Evolutionary conservation across 1,140 invertebrate genomes (phyloP).

Genomic region (Ips typographus): DNA sequence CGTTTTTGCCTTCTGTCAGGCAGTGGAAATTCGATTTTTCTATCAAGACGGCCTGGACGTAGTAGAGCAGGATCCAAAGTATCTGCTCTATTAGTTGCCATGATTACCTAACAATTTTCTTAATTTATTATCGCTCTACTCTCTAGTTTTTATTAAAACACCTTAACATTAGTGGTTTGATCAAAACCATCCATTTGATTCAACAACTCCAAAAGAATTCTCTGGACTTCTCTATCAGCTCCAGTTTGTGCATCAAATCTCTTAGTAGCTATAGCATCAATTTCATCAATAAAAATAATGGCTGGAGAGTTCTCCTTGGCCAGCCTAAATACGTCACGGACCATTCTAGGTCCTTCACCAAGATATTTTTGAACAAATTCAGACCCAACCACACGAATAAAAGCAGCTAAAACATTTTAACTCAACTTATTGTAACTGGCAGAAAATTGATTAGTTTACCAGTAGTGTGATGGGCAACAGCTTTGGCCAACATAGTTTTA

Average conservation of each 20-base stretch:
- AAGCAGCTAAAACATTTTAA: constrained; percentile 72
- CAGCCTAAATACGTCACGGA: constrained; percentile 96
- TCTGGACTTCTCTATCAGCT: constrained; percentile 98
- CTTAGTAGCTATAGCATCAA: constrained; percentile 98
- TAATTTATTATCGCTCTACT: neutral
- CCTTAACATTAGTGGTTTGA: constrained; percentile 99
- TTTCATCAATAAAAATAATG: constrained; percentile 99
- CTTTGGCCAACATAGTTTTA: constrained; percentile 99
- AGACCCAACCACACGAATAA: constrained; percentile 97
- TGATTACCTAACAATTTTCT: constrained; percentile 79
- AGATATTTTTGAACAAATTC: constrained; percentile 99
- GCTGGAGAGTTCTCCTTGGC: constrained; percentile 99
- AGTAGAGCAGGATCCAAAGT: constrained; percentile 97
- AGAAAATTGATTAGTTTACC: constrained; percentile 56
- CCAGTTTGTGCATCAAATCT: constrained; percentile 99
- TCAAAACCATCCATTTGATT: constrained; percentile 99
- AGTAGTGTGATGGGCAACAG: constrained; percentile 96
- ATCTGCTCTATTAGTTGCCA: constrained; percentile 99
- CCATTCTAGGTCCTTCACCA: constrained; percentile 98
- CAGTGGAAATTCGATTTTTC: constrained; percentile 98
- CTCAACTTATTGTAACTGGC: neutral
- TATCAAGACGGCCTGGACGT: constrained; percentile 93
- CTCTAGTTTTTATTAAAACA: constrained; percentile 44
- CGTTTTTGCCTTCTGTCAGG: constrained; percentile 98
- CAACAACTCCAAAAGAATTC: constrained; percentile 94